Percentiles rank a stretch among this genome's conserved stretches.
phyloP scores from a whole-genome alignment of 2,888 invertebrate species.

The Mythimna albipuncta region DNA sequence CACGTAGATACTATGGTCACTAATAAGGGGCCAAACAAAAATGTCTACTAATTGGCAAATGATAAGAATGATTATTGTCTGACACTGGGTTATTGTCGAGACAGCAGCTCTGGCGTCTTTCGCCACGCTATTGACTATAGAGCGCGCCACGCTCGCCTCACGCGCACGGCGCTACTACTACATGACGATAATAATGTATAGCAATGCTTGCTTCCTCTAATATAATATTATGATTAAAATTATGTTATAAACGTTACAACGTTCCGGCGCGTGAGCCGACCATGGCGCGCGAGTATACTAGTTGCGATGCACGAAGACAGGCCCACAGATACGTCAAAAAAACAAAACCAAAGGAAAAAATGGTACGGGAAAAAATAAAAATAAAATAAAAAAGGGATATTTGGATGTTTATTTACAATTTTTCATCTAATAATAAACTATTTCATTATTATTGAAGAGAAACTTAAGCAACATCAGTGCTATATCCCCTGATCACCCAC shows the following conservation, averaged over 20 bases:
- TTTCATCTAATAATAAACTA: constrained; percentile 88
- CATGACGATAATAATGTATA: constrained; percentile 29
- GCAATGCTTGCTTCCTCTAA: constrained; percentile 50
- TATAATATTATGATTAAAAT: constrained; percentile 51
- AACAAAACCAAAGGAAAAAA: constrained; percentile 61
- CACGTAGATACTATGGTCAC: constrained; percentile 65
- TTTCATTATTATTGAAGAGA: constrained; percentile 87
- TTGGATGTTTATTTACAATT: constrained; percentile 90
- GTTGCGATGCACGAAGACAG: constrained; percentile 75
- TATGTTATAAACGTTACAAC: constrained; percentile 42
- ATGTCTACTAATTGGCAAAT: constrained; percentile 83
- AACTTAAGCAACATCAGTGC: constrained; percentile 85
- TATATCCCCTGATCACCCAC: constrained; percentile 86
- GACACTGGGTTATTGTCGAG: constrained; percentile 91
- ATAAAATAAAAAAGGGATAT: constrained; percentile 89
- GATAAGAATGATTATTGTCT: constrained; percentile 89
- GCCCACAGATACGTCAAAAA: constrained; percentile 67
- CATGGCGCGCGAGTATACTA: constrained; percentile 64
- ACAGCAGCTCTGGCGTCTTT: constrained; percentile 86
- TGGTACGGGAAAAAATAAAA: constrained; percentile 81
- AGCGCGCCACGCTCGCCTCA: constrained; percentile 57
- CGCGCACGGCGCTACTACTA: constrained; percentile 3
- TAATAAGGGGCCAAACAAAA: constrained; percentile 74
- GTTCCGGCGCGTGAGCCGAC: constrained; percentile 24
- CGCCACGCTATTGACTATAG: constrained; percentile 85